Conservation (phyloP, 2,113 vertebrate species). For the Cariama cristata region DNA sequence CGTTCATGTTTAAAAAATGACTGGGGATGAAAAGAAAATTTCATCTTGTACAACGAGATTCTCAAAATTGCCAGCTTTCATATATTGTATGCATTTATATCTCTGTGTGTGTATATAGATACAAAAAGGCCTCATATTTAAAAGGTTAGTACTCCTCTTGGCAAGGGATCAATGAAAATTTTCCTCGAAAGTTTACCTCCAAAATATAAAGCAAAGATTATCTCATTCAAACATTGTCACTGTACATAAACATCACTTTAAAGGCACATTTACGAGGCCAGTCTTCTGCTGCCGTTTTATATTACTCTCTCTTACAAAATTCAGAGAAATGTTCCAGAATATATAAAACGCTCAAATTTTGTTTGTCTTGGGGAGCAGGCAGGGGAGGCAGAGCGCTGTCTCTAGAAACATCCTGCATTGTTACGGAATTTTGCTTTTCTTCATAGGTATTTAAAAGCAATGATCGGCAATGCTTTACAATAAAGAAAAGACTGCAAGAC, state of each 20-base stretch:
- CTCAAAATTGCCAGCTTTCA: neutral
- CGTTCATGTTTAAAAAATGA: neutral
- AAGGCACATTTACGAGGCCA: neutral
- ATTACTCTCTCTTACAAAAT: neutral
- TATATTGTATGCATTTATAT: neutral
- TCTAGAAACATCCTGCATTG: neutral
- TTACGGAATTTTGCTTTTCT: neutral
- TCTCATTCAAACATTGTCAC: neutral
- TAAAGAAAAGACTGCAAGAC: neutral
- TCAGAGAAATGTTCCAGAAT: neutral
- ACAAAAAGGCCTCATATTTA: neutral
- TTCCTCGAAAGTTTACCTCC: neutral
- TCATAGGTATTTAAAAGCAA: neutral
- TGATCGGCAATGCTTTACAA: neutral
- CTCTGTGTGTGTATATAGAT: rapidly evolving
- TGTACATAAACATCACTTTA: neutral
- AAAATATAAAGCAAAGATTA: neutral
- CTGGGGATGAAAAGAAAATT: neutral
- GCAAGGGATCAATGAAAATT: neutral
- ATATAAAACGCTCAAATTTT: neutral
- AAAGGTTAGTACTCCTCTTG: neutral
- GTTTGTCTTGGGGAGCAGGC: neutral
- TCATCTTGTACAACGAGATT: neutral
- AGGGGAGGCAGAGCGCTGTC: neutral
- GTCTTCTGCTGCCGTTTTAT: neutral